phyloP scores from a whole-genome alignment of 2,888 invertebrate genomes.

The Colostygia pectinataria region DNA sequence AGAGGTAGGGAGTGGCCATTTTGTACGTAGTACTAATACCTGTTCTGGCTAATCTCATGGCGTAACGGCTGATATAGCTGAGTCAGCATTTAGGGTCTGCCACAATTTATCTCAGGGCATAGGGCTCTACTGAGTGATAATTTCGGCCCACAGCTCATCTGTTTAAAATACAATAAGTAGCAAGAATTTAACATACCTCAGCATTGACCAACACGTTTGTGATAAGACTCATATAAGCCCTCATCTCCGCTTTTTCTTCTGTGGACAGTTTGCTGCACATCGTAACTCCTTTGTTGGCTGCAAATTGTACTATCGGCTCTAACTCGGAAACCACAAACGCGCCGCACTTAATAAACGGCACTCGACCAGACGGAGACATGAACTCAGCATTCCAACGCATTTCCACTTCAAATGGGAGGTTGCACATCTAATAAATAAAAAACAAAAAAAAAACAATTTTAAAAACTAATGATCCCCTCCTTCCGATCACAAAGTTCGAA shows the following conservation, averaged over 20 bases:
- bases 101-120: no score
- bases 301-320: slow-evolving; percentile 95
- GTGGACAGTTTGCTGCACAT: slow-evolving; percentile 88
- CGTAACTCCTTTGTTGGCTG: slow-evolving; percentile 91
- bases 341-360: slow-evolving; percentile 96
- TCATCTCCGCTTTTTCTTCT: slow-evolving; percentile 93
- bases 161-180: background rate
- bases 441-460: no score
- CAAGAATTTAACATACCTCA: slow-evolving; percentile 82
- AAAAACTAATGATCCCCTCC: no score
- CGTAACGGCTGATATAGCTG: no score
- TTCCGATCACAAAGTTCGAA: no score
- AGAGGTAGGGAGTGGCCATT: no score
- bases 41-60: no score
- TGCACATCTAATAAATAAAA: slow-evolving; percentile 87
- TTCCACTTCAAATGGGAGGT: slow-evolving; percentile 91
- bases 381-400: slow-evolving; percentile 96
- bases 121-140: no score
- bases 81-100: no score
- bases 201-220: slow-evolving; percentile 95
- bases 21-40: no score
- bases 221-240: slow-evolving; percentile 95
- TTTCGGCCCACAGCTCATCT: no score
- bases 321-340: slow-evolving; percentile 94
- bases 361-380: slow-evolving; percentile 97